Conservation (phyloP, 1,140 invertebrate genomes). For the Agraylea sexmaculata region DNA sequence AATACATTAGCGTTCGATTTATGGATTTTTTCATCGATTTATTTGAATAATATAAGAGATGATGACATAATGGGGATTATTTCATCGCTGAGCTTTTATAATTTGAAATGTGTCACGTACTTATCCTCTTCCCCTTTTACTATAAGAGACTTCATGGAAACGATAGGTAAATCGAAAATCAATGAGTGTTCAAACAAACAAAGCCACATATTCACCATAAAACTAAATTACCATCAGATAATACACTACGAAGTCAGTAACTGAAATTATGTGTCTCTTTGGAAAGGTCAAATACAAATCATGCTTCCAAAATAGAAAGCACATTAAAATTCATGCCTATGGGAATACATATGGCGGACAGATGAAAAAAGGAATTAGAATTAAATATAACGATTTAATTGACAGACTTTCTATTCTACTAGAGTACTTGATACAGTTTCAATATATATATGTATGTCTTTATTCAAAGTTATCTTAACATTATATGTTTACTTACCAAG, state of each 20-base stretch:
- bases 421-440: not conserved
- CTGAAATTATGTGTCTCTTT: not conserved
- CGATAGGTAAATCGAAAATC: no score
- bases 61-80: not conserved
- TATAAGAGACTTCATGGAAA: not conserved
- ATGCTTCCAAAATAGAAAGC: no score
- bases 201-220: no score
- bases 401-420: not conserved
- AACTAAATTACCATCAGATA: not conserved
- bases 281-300: not conserved
- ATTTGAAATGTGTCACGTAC: not conserved
- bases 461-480: not conserved
- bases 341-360: not conserved
- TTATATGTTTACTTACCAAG: slow-evolving; percentile 29
- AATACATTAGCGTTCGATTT: not conserved
- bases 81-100: not conserved
- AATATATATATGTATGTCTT: not conserved
- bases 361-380: not conserved
- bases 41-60: not conserved
- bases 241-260: not conserved
- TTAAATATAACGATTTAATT: not conserved
- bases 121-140: not conserved
- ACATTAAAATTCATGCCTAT: slow-evolving; percentile 1
- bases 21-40: not conserved
- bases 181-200: no score